phyloP scores from a whole-genome alignment of 1,140 invertebrate species.

The Paraescarpia echinospica region DNA sequence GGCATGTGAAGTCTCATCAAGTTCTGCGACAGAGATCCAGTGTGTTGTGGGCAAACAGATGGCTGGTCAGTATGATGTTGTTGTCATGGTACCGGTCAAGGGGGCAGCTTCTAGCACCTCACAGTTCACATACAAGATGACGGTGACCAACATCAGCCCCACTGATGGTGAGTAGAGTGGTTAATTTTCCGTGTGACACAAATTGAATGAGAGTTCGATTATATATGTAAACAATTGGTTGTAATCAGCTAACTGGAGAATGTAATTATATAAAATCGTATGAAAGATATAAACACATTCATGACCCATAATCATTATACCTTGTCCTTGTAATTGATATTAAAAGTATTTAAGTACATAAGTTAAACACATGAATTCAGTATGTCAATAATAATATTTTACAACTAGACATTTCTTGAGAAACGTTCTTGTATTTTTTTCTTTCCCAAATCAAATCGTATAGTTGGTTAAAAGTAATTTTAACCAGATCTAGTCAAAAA shows the following conservation, averaged over 20 bases:
- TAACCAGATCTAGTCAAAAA: too few relatives aligned
- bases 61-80: constrained; percentile 10
- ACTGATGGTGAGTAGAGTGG: not conserved
- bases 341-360: too few relatives aligned
- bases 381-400: too few relatives aligned
- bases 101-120: constrained; percentile 23
- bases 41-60: constrained; percentile 9
- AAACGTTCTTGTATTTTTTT: too few relatives aligned
- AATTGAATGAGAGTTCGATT: not conserved
- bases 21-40: constrained; percentile 24
- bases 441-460: too few relatives aligned
- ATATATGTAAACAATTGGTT: not conserved
- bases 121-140: constrained; percentile 20
- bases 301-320: too few relatives aligned
- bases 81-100: constrained; percentile 1
- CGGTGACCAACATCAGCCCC: constrained; percentile 12
- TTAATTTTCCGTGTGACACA: not conserved
- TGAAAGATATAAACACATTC: too few relatives aligned
- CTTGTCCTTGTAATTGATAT: too few relatives aligned
- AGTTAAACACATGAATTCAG: too few relatives aligned
- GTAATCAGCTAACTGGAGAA: not conserved
- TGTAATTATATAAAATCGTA: too few relatives aligned
- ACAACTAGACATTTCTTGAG: too few relatives aligned
- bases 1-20: constrained; percentile 30
- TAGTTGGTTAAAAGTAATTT: too few relatives aligned